Evolutionary conservation across 1,140 invertebrate genomes (phyloP), one percentile per base, ranked within the genome.

Genomic region (Colletes gigas): DNA sequence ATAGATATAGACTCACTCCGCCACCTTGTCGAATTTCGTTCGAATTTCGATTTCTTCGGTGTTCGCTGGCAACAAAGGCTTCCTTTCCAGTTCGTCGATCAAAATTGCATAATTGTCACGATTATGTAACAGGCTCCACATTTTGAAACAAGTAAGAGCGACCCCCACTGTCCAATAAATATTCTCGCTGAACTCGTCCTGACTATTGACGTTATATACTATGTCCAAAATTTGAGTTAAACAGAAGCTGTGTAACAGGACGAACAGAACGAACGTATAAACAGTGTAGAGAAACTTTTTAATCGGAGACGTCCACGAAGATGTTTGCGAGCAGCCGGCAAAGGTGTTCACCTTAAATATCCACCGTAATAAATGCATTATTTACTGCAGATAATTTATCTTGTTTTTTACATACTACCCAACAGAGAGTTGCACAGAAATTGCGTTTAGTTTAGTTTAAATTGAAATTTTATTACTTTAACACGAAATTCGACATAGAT

Each of bases 141-240:
- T 17, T 63, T 90, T 90, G 3, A 52, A 75, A 9, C 82, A 76
- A 2, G 60, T 68, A 21, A 78, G 71, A 0, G 78, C 54, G 10
- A 88, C 66, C 1, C 86, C 81, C 9, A 90, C 59, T 12, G 82
- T 41, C 52, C 87, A 71, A 41, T 83, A 89, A 6, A 86, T 81
- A 71, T 83, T 85, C 41, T 88, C 79, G 0, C 83, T 82, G 10
- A 88, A 80, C 9, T 82, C 67, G 3, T 85, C 77, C 5, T 78
- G 54, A 57, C 74, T 81, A 0, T 47, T 21, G 4, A 82, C 81
- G 63, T 66, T 83, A 17, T 62, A 52, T 21, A 54, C 19, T 10
- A 67, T 44, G 39, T 75, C 71, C 21, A 69, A 63, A 65, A 70
- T 77, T 70, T 55, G 78, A 1, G 76, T 62, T n/a, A 73, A 5